These are phyloP conservation scores for Quadriops clusia DNA, from an alignment of 2,888 invertebrate species.

Conservation along the genomic window DNA sequence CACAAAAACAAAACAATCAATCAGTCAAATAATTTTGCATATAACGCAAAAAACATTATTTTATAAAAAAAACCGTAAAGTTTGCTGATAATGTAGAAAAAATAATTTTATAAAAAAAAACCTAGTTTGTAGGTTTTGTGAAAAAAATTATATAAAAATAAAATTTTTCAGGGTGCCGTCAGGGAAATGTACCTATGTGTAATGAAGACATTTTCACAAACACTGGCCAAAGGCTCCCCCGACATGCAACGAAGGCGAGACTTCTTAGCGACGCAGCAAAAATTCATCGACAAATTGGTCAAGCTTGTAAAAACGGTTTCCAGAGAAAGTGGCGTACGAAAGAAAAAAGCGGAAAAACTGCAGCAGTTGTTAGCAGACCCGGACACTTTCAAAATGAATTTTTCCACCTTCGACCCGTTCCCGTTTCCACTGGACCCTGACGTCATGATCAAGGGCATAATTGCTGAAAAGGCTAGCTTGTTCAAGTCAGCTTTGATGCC, in stretches of 20 bases:
- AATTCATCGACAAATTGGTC: slow-evolving; percentile 84
- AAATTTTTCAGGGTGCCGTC: slow-evolving; percentile 30
- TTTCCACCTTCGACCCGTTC: slow-evolving; percentile 81
- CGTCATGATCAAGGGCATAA: slow-evolving; percentile 75
- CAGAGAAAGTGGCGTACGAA: slow-evolving; percentile 81
- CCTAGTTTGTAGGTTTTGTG: no score
- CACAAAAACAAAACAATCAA: no score
- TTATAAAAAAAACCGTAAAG: no score
- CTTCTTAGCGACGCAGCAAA: slow-evolving; percentile 73
- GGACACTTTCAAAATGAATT: slow-evolving; percentile 73
- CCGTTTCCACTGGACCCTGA: slow-evolving; percentile 92
- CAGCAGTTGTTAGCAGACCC: slow-evolving; percentile 72
- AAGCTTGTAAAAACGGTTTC: slow-evolving; percentile 78
- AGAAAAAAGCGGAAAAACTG: slow-evolving; percentile 82
- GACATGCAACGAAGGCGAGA: slow-evolving; percentile 64
- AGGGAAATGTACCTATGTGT: slow-evolving; percentile 83
- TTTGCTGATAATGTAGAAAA: no score
- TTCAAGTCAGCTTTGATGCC: slow-evolving; percentile 98
- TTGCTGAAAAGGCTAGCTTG: slow-evolving; percentile 78
- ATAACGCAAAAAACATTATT: no score
- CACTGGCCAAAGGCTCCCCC: slow-evolving; percentile 53
- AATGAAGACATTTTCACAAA: slow-evolving; percentile 72
- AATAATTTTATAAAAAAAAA: no score
- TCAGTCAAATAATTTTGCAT: no score
- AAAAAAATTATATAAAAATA: no score